phyloP scores from a whole-genome alignment of 2,888 invertebrate genomes.

The Agriotes lineatus region DNA sequence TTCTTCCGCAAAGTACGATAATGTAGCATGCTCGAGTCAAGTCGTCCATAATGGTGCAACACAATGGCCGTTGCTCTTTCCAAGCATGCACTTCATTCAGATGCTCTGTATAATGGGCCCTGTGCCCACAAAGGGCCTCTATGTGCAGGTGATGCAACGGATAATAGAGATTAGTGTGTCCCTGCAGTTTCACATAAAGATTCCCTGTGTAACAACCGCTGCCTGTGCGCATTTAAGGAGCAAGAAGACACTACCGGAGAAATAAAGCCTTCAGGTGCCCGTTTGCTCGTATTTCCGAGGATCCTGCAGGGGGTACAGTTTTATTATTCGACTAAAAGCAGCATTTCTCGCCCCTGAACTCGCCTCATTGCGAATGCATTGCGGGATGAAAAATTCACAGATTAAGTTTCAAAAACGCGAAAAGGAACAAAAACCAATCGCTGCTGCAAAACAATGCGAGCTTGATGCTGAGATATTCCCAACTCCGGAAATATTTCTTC shows the following conservation, averaged over 20 bases:
- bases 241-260: neutral
- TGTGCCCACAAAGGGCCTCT: conserved; percentile 46
- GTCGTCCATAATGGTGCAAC: conserved; percentile 24
- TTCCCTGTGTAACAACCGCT: neutral
- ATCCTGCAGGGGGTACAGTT: neutral
- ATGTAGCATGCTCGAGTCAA: conserved; percentile 25
- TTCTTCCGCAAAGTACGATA: conserved; percentile 30
- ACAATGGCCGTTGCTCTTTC: conserved; percentile 28
- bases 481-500: too few species aligned
- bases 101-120: conserved; percentile 42
- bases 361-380: neutral
- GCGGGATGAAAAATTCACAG: neutral
- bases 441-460: too few species aligned
- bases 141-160: conserved; percentile 52
- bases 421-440: neutral
- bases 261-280: neutral
- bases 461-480: too few species aligned
- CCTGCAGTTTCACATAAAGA: conserved; percentile 15
- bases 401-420: neutral
- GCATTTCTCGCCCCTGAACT: neutral
- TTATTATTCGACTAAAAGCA: neutral
- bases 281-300: neutral
- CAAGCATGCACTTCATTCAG: conserved; percentile 28
- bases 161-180: conserved; percentile 50
- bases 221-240: neutral